Evolutionary conservation across 2,888 invertebrate species (phyloP), one percentile per base, ranked within the genome.

Genomic region (Rhopalosiphum nymphaeae): DNA sequence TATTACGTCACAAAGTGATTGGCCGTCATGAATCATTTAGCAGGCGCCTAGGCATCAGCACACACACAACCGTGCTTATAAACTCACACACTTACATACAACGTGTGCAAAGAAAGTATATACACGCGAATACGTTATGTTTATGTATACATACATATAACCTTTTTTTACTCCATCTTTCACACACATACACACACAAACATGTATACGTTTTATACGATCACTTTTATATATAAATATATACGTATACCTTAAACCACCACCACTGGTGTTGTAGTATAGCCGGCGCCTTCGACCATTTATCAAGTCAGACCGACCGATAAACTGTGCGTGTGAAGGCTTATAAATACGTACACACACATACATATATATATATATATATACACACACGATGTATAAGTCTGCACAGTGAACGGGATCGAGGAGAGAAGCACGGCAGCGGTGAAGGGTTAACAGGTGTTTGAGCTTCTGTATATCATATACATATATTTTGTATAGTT

Each of bases 11-110:
- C 93, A 90, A 93, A 93, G 93, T 93, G 93, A 93, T 93, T 93
- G 93, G 90, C 89, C 85, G 93, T 93, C 93, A 93, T 93, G 93
- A 93, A 93, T 93, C 93, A 93, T 93, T 93, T 93, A 93, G 90
- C 93, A 85, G 93, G 93, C 89, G 93, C 84, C 93, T 93, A 57
- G 57, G 85, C 91, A 57, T 86, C 57, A 49, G 53, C 25, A n/a
- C 89, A 57, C 57, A 57, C 29, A 61, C 46, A 42, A 29, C 29
- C 42, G 21, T 16, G n/a, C n/a, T 29, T 78, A 78, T 78, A 36
- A 7, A 78, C 78, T 78, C 36, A 89, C 29, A 42, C 56, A 44
- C 44, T 78, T 21, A 36, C 78, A 36, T 36, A 78, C 7, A 78
- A 21, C 36, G 78, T 36, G 78, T 78, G 57, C 61, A 29, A 44